Conservation (phyloP, 1,140 invertebrate species). For the Pseudomyrmex sp. region DNA sequence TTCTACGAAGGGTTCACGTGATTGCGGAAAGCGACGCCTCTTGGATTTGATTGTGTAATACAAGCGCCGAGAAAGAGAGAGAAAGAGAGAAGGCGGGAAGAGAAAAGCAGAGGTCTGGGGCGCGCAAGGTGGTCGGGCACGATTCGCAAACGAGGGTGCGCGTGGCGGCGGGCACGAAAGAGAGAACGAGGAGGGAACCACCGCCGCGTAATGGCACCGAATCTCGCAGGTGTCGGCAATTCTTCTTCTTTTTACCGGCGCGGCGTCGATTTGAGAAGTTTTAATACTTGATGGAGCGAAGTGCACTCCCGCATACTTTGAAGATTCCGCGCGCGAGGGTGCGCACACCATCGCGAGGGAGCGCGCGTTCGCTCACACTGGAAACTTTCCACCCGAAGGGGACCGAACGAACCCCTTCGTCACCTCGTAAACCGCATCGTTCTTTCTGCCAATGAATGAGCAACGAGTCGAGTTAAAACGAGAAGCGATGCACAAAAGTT, state of each 20-base stretch:
- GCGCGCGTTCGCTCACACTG: slow-evolving; percentile 13
- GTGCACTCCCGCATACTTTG: slow-evolving; percentile 27
- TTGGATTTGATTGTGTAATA: slow-evolving; percentile 70
- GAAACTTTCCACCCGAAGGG: slow-evolving; percentile 29
- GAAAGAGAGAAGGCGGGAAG: background rate
- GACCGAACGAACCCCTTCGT: background rate
- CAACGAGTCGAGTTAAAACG: background rate
- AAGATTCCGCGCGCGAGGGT: slow-evolving; percentile 33
- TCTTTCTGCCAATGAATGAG: background rate
- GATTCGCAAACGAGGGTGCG: slow-evolving; percentile 10
- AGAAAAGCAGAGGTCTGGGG: background rate
- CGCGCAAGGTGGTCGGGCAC: slow-evolving; percentile 28
- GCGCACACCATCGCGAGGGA: background rate
- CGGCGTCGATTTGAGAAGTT: slow-evolving; percentile 79
- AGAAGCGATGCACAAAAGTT: slow-evolving; percentile 19
- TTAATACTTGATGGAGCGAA: slow-evolving; percentile 79
- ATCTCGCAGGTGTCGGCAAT: slow-evolving; percentile 74
- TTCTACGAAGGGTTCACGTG: slow-evolving; percentile 66
- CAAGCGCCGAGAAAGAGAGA: slow-evolving; percentile 10
- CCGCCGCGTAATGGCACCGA: slow-evolving; percentile 69
- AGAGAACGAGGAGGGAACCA: slow-evolving; percentile 30
- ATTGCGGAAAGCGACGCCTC: slow-evolving; percentile 61
- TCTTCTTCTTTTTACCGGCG: slow-evolving; percentile 74
- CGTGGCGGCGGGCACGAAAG: slow-evolving; percentile 29
- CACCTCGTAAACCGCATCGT: slow-evolving; percentile 1